Conservation (phyloP, 92 coral and sea anemone genomes). For the Pocillopora grandis region DNA sequence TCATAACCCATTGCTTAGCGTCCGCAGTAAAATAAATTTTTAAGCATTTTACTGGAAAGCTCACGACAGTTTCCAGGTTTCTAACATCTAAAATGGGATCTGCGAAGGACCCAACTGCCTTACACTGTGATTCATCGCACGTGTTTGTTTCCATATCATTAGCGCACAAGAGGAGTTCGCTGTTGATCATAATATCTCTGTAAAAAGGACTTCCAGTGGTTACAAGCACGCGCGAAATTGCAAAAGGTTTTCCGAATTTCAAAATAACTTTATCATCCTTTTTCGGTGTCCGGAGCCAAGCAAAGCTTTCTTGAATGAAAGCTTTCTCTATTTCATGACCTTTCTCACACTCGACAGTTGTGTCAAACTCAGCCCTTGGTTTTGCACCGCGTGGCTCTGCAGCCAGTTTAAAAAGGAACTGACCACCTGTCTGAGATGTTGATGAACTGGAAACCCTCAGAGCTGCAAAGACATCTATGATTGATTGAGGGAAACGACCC, state of each 20-base stretch:
- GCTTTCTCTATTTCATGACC: conserved; percentile 39
- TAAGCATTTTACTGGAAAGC: conserved; percentile 38
- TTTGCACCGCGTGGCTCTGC: conserved; percentile 34
- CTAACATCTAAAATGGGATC: conserved; percentile 36
- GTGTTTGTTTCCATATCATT: background rate
- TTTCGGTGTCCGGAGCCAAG: conserved; percentile 43
- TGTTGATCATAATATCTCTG: conserved; percentile 32
- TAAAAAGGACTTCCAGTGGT: conserved; percentile 48
- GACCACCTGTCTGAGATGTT: conserved; percentile 6
- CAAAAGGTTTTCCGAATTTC: conserved; percentile 24
- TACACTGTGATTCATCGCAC: conserved; percentile 38
- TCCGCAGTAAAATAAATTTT: conserved; percentile 27
- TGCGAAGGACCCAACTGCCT: conserved; percentile 26
- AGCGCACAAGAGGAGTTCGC: conserved; percentile 18
- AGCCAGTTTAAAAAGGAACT: conserved; percentile 1
- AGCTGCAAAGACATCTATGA: background rate
- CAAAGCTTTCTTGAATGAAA: conserved; percentile 39
- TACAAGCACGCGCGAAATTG: conserved; percentile 42
- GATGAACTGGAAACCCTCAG: background rate
- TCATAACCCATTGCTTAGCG: conserved; percentile 36
- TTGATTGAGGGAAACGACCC: conserved; percentile 1
- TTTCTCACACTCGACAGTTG: conserved; percentile 9
- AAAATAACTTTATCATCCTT: conserved; percentile 40
- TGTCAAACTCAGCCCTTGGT: conserved; percentile 35
- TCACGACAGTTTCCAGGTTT: background rate